Base-by-base conservation (phyloP, 2,113 vertebrate genomes). In the Pandion haliaetus region DNA sequence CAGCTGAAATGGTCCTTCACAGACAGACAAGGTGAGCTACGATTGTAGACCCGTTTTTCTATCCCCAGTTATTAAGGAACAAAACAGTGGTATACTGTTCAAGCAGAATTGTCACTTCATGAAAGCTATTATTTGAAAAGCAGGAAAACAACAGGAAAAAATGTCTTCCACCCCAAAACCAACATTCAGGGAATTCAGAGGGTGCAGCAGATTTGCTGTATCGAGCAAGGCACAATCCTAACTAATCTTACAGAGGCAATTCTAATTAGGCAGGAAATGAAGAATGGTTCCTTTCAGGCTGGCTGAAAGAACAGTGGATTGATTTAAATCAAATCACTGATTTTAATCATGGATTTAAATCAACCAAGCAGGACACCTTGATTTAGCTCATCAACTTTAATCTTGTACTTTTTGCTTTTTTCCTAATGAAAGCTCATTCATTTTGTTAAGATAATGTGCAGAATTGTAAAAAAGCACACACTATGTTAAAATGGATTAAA, bases 291-390 rank as follows among this genome's bases (percentile, higher is more conserved):
- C 52, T 95, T 91, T 85, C 92, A 96, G 88, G 74, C 57, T 80
- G 78, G 58, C 89, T 96, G 83, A 91, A 93, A 91, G 84, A 97
- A 96, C 65, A 84, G 86, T 85, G 90, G 91, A 91, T 94, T 95
- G 97, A 93, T 97, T 96, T 95, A 97, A 96, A 96, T 94, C 95
- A 95, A 96, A 95, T 93, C 82, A 81, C 90, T 97, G 97, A 95
- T 96, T 96, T 96, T 96, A 96, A 97, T 96, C 82, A 95, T 42
- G 23, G 95, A 94, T 82, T 94, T 96, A 96, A 96, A 96, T 90
- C 96, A 97, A 76, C 93, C 81, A 82, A 94, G 86, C 89, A 97
- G 96, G 95, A 96, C 95, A 96, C 87, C 91, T 90, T 94, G 96
- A 96, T 95, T 95, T 95, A 96, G 84, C 74, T 96, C 95, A 97